Conservation (phyloP, 2,888 invertebrate genomes). For the Sesia apiformis region DNA sequence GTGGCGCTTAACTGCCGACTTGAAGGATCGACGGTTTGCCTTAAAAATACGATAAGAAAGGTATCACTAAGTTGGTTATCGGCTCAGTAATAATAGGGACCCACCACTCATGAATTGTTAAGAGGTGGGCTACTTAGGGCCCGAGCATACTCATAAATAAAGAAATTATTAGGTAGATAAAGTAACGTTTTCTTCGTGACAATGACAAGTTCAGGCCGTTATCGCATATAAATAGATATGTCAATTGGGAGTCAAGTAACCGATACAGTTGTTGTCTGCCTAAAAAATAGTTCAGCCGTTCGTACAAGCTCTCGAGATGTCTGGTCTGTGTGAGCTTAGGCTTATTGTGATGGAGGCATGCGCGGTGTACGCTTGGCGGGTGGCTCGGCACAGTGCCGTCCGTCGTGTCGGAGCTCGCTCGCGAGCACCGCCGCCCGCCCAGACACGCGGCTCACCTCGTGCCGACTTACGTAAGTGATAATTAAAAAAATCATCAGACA, state of each 20-base stretch:
- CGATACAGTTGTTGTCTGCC: constrained; percentile 40
- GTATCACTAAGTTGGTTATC: constrained; percentile 41
- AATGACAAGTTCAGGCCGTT: neutral
- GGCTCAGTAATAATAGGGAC: constrained; percentile 36
- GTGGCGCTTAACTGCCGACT: constrained; percentile 1
- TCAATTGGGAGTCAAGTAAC: neutral
- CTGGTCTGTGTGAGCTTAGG: constrained; percentile 52
- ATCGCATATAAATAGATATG: neutral
- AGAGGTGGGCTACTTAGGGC: constrained; percentile 31
- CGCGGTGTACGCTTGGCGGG: constrained; percentile 39
- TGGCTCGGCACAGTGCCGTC: constrained; percentile 41
- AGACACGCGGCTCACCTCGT: constrained; percentile 12
- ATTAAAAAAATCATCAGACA: neutral
- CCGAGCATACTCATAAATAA: constrained; percentile 17
- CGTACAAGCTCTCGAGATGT: constrained; percentile 39
- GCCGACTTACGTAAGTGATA: constrained; percentile 58
- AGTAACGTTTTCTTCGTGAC: neutral
- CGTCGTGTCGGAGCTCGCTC: constrained; percentile 37
- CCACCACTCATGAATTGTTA: constrained; percentile 53
- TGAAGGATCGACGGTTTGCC: constrained; percentile 18
- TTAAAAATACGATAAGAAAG: constrained; percentile 46
- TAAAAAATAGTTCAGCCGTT: constrained; percentile 46
- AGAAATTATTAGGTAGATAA: neutral
- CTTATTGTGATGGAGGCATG: constrained; percentile 58
- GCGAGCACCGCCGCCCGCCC: constrained; percentile 15